Evolutionary conservation across 2,113 vertebrate genomes (phyloP).

Genomic region (Myrmecophaga tridactyla): DNA sequence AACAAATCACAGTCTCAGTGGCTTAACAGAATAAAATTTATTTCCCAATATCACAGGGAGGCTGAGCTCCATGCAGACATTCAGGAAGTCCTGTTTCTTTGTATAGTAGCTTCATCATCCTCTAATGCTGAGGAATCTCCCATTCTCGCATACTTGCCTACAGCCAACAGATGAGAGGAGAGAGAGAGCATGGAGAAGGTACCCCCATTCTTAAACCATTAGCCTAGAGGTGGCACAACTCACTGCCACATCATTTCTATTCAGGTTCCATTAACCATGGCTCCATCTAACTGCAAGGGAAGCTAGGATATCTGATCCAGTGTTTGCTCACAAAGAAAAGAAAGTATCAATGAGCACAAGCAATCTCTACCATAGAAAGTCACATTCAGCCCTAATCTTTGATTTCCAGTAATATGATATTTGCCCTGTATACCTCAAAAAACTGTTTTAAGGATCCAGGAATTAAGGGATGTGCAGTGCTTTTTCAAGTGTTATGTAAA

Average conservation of each 20-base stretch:
- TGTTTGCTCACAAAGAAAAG: not conserved
- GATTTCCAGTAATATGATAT: not conserved
- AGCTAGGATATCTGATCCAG: not conserved
- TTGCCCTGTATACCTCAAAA: not conserved
- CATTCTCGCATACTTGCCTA: not conserved
- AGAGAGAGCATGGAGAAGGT: not conserved
- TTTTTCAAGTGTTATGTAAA: not conserved
- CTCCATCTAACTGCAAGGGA: not conserved
- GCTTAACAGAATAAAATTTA: not conserved
- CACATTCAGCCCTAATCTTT: not conserved
- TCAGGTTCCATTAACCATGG: not conserved
- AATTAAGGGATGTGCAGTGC: not conserved
- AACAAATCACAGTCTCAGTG: not conserved
- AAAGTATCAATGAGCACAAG: no score
- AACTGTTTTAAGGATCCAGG: not conserved
- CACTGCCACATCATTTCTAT: not conserved
- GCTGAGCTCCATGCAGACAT: not conserved
- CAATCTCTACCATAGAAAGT: not conserved
- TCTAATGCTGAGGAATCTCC: not conserved
- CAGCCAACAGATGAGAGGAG: not conserved
- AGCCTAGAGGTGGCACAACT: not conserved
- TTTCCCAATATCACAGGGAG: not conserved
- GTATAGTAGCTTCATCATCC: not conserved
- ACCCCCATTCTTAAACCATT: not conserved
- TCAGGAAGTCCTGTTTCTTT: not conserved